Evolutionary conservation across 2,888 invertebrate species (phyloP).

Genomic region (Drosophila ezoana): DNA sequence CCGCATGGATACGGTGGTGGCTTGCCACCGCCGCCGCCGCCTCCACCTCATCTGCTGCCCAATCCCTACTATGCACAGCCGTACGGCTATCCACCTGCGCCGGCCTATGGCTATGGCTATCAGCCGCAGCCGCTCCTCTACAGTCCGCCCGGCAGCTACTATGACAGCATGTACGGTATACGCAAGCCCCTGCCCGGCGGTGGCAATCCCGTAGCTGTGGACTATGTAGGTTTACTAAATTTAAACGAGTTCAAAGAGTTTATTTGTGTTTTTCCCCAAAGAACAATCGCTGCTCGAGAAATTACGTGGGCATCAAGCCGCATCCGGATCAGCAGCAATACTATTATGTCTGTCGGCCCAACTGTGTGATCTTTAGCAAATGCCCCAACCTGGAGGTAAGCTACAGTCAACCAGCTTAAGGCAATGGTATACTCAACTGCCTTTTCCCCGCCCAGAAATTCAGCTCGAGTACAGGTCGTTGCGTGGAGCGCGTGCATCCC

Average conservation of each 20-base stretch:
- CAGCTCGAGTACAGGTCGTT: slow-evolving; percentile 70
- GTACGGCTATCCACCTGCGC: slow-evolving; percentile 32
- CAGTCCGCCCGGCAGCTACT: slow-evolving; percentile 68
- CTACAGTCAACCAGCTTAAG: neutral
- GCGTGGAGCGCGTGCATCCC: slow-evolving; percentile 66
- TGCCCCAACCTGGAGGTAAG: slow-evolving; percentile 82
- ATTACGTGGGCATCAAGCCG: slow-evolving; percentile 81
- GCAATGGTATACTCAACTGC: neutral
- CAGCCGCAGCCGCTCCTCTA: slow-evolving; percentile 45
- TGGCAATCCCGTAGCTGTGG: slow-evolving; percentile 82
- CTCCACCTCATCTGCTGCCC: slow-evolving; percentile 28
- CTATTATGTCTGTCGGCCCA: slow-evolving; percentile 85
- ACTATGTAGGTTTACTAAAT: slow-evolving; percentile 70
- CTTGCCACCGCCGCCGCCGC: neutral
- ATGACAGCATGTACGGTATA: slow-evolving; percentile 74
- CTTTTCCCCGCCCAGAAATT: slow-evolving; percentile 60
- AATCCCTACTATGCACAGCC: slow-evolving; percentile 44
- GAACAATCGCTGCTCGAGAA: slow-evolving; percentile 83
- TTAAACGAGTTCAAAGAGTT: slow-evolving; percentile 31
- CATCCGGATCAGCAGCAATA: slow-evolving; percentile 84
- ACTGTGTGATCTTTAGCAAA: slow-evolving; percentile 84
- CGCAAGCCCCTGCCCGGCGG: slow-evolving; percentile 84
- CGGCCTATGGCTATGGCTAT: slow-evolving; percentile 39
- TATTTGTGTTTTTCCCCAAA: slow-evolving; percentile 31
- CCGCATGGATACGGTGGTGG: slow-evolving; percentile 17